Conservation (phyloP, 2,888 invertebrate species). For the Clanis bilineata region DNA sequence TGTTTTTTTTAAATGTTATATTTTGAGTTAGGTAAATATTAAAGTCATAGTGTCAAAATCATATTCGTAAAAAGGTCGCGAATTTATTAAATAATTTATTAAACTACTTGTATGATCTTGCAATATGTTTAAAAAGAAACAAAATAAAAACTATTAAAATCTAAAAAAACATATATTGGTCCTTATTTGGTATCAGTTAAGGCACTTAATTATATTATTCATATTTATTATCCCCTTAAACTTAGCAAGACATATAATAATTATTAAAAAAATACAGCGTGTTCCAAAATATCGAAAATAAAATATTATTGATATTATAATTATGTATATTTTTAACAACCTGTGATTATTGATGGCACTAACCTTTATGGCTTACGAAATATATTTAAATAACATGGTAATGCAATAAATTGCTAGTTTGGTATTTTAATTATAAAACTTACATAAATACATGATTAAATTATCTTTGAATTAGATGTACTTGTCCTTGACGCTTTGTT, state of each 20-base stretch:
- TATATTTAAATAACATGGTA: background rate
- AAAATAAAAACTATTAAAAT: constrained; percentile 9
- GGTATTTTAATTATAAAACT: too few species aligned
- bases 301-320: background rate
- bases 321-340: background rate
- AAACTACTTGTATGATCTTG: background rate
- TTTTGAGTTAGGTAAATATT: too few species aligned
- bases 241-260: too few species aligned
- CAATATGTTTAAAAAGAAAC: background rate
- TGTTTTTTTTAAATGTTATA: background rate
- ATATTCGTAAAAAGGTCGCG: too few species aligned
- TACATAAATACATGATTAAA: too few species aligned
- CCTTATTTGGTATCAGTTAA: constrained; percentile 57
- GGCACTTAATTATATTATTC: constrained; percentile 32
- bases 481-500: background rate
- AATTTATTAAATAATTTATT: too few species aligned
- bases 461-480: too few species aligned
- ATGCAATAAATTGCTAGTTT: background rate
- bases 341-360: background rate
- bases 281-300: background rate
- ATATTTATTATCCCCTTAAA: background rate
- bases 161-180: constrained; percentile 44
- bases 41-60: too few species aligned
- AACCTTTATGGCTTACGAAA: constrained; percentile 13
- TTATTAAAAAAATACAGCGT: background rate